Evolutionary conservation across 2,113 vertebrate species (phyloP), one percentile per base, ranked within the genome.

Genomic region (Pycnonotus jocosus): DNA sequence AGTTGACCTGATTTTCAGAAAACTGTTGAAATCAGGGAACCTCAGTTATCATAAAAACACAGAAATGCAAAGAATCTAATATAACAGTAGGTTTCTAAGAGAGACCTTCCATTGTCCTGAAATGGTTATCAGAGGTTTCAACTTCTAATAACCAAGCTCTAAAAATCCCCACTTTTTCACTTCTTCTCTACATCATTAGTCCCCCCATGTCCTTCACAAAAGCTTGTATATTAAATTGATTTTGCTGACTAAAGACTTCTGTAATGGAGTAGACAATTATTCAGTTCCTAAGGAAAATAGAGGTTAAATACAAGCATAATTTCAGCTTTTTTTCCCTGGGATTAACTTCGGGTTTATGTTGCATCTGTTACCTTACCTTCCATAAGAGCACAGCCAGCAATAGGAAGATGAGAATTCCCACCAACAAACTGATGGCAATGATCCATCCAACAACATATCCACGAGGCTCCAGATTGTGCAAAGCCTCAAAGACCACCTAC

Each of bases 361-460:
- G 80, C 62, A 86, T 95, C 71, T 86, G 74, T 90, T 88, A 90
- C 19, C 95, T 98, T 99, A 99, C 99, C 99, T 99, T 99, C 99
- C 99, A 99, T 81, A 99, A 98, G 51, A 99, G 97, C 93, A 99
- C 99, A 44, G 99, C 99, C 92, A 99, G 97, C 87, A 99, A 97
- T 87, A 99, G 96, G 96, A 99, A 99, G 98, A 99, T 99, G 96
- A 99, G 99, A 98, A 99, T 99, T 90, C 99, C 99, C 96, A 99
- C 99, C 70, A 99, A 98, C 96, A 99, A 98, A 94, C 99, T 99
- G 97, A 99, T 99, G 98, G 99, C 99, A 42, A 99, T 99, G 98
- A 99, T 99, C 99, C 99, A 99, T 62, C 99, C 99, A 3, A 99
- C 99, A 27, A 99, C 98, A 60, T 99, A 99, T 81, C 99, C 99